A percentile compares a stretch with the other conserved stretches of the same genome.
These are phyloP conservation scores for Habrosyne pyritoides DNA, from an alignment of 2,888 invertebrate species.

Conservation along the genomic window DNA sequence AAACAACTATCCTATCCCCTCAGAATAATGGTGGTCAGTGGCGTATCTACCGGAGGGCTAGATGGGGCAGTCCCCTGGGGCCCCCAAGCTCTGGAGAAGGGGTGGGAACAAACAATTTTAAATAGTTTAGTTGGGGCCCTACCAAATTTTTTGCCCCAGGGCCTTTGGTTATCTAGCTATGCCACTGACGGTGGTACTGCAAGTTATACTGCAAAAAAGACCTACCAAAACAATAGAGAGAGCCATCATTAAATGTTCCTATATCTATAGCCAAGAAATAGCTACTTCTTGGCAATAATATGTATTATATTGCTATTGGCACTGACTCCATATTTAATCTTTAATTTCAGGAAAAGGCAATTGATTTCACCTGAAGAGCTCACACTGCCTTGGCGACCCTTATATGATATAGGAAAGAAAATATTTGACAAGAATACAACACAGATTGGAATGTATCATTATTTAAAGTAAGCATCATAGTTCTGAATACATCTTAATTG, in stretches of 20 bases:
- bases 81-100: too few relatives aligned
- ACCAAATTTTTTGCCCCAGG: too few relatives aligned
- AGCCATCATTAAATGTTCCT: neutral
- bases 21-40: too few relatives aligned
- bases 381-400: slow-evolving; percentile 92
- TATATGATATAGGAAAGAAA: slow-evolving; percentile 87
- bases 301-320: slow-evolving; percentile 11
- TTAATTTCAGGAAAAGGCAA: slow-evolving; percentile 86
- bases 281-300: slow-evolving; percentile 5
- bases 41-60: too few relatives aligned
- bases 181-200: too few relatives aligned
- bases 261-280: slow-evolving; percentile 8
- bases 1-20: too few relatives aligned
- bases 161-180: too few relatives aligned
- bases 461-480: slow-evolving; percentile 73
- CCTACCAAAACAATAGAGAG: neutral
- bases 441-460: slow-evolving; percentile 84
- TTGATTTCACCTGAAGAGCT: slow-evolving; percentile 91
- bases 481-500: neutral
- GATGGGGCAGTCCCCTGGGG: too few relatives aligned
- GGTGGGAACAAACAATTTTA: too few relatives aligned
- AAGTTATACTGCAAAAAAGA: too few relatives aligned
- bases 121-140: too few relatives aligned
- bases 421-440: slow-evolving; percentile 83
- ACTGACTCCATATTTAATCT: slow-evolving; percentile 12